A percentile compares a stretch with the other conserved stretches of the same genome.
These are phyloP conservation scores for Aproaerema taeniolella DNA, from an alignment of 2,888 invertebrate genomes.

Conservation along the genomic window DNA sequence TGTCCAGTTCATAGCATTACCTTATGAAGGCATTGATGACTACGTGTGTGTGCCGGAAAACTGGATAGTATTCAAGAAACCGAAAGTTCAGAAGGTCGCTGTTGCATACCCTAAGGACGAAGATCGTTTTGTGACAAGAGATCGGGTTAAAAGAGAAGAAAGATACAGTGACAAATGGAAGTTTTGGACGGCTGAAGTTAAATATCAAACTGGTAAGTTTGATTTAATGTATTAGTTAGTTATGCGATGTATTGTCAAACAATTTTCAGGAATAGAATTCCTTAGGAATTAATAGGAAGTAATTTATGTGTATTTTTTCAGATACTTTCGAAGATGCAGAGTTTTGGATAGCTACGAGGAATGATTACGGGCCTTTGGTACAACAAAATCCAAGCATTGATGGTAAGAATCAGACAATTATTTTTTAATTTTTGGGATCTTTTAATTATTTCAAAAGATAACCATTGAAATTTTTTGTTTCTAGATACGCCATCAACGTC, in stretches of 20 bases:
- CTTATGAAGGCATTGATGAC: slow-evolving; percentile 15
- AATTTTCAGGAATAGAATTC: slow-evolving; percentile 1
- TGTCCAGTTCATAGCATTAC: slow-evolving; percentile 14
- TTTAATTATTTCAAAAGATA: slow-evolving; percentile 1
- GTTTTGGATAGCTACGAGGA: slow-evolving; percentile 11
- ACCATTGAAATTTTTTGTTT: slow-evolving; percentile 4
- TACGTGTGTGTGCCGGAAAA: slow-evolving; percentile 14
- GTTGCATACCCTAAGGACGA: slow-evolving; percentile 14
- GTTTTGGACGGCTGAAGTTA: slow-evolving; percentile 10
- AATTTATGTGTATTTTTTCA: slow-evolving; percentile 7
- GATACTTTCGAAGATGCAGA: slow-evolving; percentile 11
- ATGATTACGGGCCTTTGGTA: slow-evolving; percentile 10
- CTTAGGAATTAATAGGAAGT: slow-evolving; percentile 1
- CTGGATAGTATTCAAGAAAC: slow-evolving; percentile 8
- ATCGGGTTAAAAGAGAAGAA: slow-evolving; percentile 15
- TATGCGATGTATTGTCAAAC: slow-evolving; percentile 1
- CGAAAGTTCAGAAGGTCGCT: neutral
- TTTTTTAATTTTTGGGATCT: slow-evolving; percentile 2
- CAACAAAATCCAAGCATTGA: slow-evolving; percentile 1
- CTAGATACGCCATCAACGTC: slow-evolving; percentile 3
- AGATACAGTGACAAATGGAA: slow-evolving; percentile 9
- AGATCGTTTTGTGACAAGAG: slow-evolving; percentile 12
- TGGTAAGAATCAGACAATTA: slow-evolving; percentile 4
- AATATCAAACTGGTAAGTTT: slow-evolving; percentile 14
- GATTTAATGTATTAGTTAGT: slow-evolving; percentile 8